These are phyloP conservation scores for Pelodytes ibericus DNA, from an alignment of 2,797 vertebrate genomes.

Conservation along the genomic window DNA sequence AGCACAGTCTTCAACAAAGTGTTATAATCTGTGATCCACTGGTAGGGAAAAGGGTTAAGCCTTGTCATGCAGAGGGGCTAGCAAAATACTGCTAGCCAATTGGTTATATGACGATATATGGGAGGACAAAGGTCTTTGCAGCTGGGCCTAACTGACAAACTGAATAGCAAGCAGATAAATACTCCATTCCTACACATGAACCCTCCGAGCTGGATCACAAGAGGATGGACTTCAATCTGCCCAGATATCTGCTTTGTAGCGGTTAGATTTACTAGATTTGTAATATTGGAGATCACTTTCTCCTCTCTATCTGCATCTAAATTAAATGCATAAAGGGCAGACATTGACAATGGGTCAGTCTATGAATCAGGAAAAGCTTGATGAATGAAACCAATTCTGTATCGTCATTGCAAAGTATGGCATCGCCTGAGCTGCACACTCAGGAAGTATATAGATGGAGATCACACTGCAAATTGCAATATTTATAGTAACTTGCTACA, in stretches of 20 bases:
- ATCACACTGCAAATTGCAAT: background rate
- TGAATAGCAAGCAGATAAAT: constrained; percentile 16
- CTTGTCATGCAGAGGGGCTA: background rate
- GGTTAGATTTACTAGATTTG: constrained; percentile 6
- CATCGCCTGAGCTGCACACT: background rate
- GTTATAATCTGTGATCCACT: background rate
- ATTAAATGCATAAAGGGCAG: constrained; percentile 24
- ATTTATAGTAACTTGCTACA: constrained; percentile 10
- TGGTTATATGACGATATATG: constrained; percentile 4
- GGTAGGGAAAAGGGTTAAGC: constrained; percentile 3
- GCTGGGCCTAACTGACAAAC: constrained; percentile 8
- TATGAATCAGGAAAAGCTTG: constrained; percentile 16
- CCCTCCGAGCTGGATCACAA: background rate
- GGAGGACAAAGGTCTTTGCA: constrained; percentile 35
- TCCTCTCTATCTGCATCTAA: constrained; percentile 5
- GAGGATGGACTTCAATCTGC: constrained; percentile 25
- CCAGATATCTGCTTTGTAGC: background rate
- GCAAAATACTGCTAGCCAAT: too few species aligned
- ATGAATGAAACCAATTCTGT: constrained; percentile 32
- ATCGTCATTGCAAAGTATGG: constrained; percentile 23
- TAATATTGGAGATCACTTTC: background rate
- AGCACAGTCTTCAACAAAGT: too few species aligned
- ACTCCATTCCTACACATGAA: constrained; percentile 23
- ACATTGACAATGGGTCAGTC: constrained; percentile 36
- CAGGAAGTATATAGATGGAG: constrained; percentile 23